phyloP scores from a whole-genome alignment of 1,140 invertebrate genomes.

The Lucilia sericata region DNA sequence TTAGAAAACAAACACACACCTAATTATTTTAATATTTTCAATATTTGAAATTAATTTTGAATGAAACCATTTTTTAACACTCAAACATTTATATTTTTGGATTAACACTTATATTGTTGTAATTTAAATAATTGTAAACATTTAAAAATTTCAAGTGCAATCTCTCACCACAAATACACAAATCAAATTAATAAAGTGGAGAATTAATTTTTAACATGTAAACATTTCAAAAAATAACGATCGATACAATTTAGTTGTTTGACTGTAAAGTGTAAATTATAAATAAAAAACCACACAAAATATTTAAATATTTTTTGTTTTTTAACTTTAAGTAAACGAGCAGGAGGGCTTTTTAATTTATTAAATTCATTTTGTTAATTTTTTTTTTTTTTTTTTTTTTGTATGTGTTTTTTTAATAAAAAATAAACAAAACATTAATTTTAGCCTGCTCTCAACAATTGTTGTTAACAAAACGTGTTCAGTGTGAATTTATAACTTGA shows the following conservation, averaged over 20 bases:
- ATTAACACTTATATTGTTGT: no score
- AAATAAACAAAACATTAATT: not conserved
- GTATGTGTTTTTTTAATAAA: not conserved
- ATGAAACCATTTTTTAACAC: no score
- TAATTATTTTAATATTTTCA: no score
- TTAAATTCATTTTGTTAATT: not conserved
- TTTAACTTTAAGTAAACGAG: not conserved
- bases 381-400: not conserved
- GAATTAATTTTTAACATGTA: no score
- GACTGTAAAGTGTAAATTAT: not conserved
- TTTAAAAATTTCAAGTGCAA: not conserved
- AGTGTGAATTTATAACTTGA: conserved; percentile 32
- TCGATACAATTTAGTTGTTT: not conserved
- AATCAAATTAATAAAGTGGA: no score
- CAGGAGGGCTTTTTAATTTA: conserved; percentile 34
- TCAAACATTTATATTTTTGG: no score
- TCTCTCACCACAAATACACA: not conserved
- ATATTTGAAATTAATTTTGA: no score
- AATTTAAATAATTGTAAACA: not conserved
- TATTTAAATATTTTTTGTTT: not conserved
- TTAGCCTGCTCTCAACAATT: conserved; percentile 16
- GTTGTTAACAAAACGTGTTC: conserved; percentile 38
- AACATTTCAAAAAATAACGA: no score
- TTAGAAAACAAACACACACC: no score
- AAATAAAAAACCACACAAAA: not conserved